These are phyloP conservation scores for Seriola aureovittata DNA, from an alignment of 2,113 vertebrate genomes.

Conservation along the genomic window DNA sequence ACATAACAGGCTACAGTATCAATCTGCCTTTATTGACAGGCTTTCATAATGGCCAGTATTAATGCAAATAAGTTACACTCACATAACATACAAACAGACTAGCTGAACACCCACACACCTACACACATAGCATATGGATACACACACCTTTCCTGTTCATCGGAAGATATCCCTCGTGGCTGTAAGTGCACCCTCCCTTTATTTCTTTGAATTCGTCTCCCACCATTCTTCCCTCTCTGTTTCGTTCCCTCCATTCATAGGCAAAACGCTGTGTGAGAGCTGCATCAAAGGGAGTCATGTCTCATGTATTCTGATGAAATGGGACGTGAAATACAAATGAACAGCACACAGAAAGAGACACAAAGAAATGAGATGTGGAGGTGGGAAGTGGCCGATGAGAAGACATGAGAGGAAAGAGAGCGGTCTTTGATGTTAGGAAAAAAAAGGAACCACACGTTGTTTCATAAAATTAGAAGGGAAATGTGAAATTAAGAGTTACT, in stretches of 20 bases:
- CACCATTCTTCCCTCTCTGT: conserved; percentile 30
- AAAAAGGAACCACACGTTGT: conserved; percentile 9
- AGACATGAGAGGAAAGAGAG: conserved; percentile 38
- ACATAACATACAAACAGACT: conserved; percentile 26
- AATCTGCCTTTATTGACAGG: conserved; percentile 45
- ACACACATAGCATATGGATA: conserved; percentile 31
- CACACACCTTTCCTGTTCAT: conserved; percentile 40
- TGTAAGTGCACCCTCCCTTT: conserved; percentile 34
- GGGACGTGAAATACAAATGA: conserved; percentile 68
- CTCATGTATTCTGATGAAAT: conserved; percentile 76
- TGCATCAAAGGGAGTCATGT: conserved; percentile 74
- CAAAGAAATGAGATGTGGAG: conserved; percentile 51
- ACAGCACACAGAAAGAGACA: conserved; percentile 46
- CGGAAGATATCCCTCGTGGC: conserved; percentile 38
- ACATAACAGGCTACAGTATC: not conserved
- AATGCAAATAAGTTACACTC: conserved; percentile 39
- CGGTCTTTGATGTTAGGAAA: conserved; percentile 58
- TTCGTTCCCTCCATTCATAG: conserved; percentile 68
- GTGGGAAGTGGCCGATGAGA: conserved; percentile 49
- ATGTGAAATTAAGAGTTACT: conserved; percentile 39
- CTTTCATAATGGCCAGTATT: conserved; percentile 33
- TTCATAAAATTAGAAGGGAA: conserved; percentile 36
- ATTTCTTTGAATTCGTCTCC: conserved; percentile 40
- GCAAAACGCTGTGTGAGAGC: conserved; percentile 53
- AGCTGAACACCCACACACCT: conserved; percentile 17